These are phyloP conservation scores for Formicarius rufipectus DNA, from an alignment of 2,113 vertebrate species.

Conservation along the genomic window DNA sequence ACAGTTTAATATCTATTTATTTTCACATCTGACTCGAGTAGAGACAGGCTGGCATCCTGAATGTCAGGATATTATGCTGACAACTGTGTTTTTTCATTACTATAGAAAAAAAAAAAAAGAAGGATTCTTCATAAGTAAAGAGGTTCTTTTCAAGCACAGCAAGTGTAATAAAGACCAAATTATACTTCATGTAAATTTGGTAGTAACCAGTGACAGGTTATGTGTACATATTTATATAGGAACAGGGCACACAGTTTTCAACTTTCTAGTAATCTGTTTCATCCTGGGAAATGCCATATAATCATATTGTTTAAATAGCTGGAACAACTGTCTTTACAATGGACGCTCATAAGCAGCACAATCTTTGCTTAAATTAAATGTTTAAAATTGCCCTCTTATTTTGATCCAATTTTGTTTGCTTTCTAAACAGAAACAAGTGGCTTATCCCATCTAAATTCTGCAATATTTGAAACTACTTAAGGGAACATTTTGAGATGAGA, in stretches of 20 bases:
- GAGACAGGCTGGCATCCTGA: conserved; percentile 79
- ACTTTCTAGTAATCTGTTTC: conserved; percentile 53
- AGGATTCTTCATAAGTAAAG: conserved; percentile 63
- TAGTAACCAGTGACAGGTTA: conserved; percentile 62
- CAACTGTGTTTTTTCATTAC: conserved; percentile 76
- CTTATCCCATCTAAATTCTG: neutral
- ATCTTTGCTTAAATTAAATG: conserved; percentile 59
- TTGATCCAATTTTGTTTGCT: conserved; percentile 52
- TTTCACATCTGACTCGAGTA: conserved; percentile 84
- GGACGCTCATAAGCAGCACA: conserved; percentile 29
- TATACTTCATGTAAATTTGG: conserved; percentile 70
- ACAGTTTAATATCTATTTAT: conserved; percentile 91
- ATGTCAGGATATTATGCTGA: conserved; percentile 82
- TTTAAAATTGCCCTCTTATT: conserved; percentile 59
- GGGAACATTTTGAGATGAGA: neutral
- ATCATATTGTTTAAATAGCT: conserved; percentile 75
- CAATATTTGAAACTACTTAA: neutral
- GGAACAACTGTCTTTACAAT: conserved; percentile 58
- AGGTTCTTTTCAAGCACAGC: conserved; percentile 58
- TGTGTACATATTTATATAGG: conserved; percentile 61
- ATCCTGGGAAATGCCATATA: conserved; percentile 57
- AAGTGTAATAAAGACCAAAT: conserved; percentile 64
- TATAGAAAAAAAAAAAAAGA: conserved; percentile 29
- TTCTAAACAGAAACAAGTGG: conserved; percentile 68
- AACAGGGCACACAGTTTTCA: conserved; percentile 28